Evolutionary conservation across 2,113 vertebrate genomes (phyloP).

Genomic region (Passer domesticus): DNA sequence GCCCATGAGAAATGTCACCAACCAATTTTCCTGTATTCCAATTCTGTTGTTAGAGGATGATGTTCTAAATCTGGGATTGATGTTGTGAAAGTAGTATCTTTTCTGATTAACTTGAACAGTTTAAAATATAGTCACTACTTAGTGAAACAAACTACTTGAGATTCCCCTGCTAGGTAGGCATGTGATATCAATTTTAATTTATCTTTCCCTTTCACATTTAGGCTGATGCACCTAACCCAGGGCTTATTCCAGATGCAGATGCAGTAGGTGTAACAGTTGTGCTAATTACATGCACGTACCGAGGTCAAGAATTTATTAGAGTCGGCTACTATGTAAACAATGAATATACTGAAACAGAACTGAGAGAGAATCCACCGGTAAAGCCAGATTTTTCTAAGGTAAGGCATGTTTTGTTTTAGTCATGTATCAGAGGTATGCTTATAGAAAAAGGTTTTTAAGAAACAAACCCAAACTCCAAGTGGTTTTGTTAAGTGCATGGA

Average conservation of each 20-base stretch:
- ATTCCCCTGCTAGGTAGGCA: not conserved
- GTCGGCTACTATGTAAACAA: constrained; percentile 87
- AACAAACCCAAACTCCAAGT: not conserved
- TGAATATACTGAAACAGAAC: constrained; percentile 84
- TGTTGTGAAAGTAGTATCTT: not conserved
- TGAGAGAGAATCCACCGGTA: constrained; percentile 84
- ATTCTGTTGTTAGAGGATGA: not conserved
- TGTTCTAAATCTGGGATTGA: not conserved
- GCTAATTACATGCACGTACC: constrained; percentile 83
- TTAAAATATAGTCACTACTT: not conserved
- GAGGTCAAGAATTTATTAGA: constrained; percentile 86
- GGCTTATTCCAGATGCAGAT: constrained; percentile 85
- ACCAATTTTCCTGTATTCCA: not conserved
- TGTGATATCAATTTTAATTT: not conserved
- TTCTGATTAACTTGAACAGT: not conserved
- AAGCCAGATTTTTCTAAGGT: constrained; percentile 87
- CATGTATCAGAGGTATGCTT: not conserved
- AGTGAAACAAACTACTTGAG: not conserved
- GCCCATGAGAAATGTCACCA: not conserved
- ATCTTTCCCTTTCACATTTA: constrained; percentile 47
- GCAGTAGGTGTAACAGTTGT: constrained; percentile 85
- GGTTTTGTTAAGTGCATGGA: not conserved
- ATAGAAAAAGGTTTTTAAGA: not conserved
- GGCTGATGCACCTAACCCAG: constrained; percentile 83
- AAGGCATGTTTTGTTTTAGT: constrained; percentile 29